Evolutionary conservation across 2,888 invertebrate genomes (phyloP), one percentile per base, ranked within the genome.

Genomic region (Electrophaes corylata): DNA sequence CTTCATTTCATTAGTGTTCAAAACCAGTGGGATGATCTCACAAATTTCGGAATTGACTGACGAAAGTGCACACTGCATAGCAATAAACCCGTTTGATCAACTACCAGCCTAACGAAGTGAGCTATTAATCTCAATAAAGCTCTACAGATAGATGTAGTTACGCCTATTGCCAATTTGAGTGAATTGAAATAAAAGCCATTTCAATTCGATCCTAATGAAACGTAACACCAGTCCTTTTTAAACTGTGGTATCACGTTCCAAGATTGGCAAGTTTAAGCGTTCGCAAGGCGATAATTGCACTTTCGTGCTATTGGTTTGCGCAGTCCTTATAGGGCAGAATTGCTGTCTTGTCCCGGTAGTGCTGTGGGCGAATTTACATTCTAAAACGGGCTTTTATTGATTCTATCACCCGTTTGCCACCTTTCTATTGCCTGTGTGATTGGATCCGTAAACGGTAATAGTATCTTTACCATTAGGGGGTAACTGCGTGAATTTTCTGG

Each of bases 261-360:
- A 69, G 71, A 71, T 70, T 65, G 70, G 70, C 71, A 70, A 76
- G 77, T 78, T 77, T 77, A 78, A 61, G 56, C 53, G 65, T 53
- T 72, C 72, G 78, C 78, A 72, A 73, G 16, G 78, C 69, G 72
- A 60, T 55, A 68, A 72, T 76, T 79, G 76, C 73, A 75, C 74
- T 78, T 76, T 77, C 73, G 69, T 72, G 70, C 56, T 63, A 49
- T 57, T 55, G 54, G 51, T 61, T 61, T 57, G 40, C 20, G 50
- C 54, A 39, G 41, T 58, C 63, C 62, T 64, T 64, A 46, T 61
- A 63, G 56, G 49, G 64, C 57, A 49, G 64, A 62, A 70, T 66
- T 64, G 61, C 65, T 55, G 61, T 60, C 60, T 56, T 56, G 57
- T 62, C 20, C 40, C 40, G 52, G 60, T 54, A 50, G 45, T 51